Evolutionary conservation across 2,888 invertebrate genomes (phyloP).

Genomic region (Yponomeuta evonymella): DNA sequence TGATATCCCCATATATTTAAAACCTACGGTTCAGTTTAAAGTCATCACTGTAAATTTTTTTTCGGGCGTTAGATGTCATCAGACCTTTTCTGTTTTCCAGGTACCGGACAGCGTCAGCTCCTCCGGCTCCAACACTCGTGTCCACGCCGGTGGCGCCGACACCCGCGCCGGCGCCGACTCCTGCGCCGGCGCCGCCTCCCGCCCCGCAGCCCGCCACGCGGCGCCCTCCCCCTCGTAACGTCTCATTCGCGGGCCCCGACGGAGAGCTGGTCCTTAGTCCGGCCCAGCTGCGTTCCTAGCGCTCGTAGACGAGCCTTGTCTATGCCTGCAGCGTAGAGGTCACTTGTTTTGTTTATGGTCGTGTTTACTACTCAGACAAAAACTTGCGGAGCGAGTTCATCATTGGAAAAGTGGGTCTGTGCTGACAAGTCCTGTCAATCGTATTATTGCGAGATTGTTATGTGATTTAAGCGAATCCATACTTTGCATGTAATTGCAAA

Average conservation of each 20-base stretch:
- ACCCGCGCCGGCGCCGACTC: slow-evolving; percentile 18
- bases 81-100: not conserved
- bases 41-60: not conserved
- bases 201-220: slow-evolving; percentile 33
- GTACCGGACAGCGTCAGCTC: slow-evolving; percentile 52
- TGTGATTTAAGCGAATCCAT: no score
- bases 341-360: not conserved
- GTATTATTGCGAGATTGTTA: no score
- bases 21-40: no score
- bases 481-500: no score
- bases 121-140: slow-evolving; percentile 19
- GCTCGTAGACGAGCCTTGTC: slow-evolving; percentile 27
- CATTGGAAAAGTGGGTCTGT: no score
- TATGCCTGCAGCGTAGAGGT: not conserved
- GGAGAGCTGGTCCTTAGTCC: slow-evolving; percentile 80
- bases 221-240: slow-evolving; percentile 61
- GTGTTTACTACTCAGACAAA: not conserved
- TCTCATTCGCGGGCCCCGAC: slow-evolving; percentile 70
- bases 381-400: no score
- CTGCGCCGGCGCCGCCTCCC: slow-evolving; percentile 27
- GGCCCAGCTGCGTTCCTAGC: slow-evolving; percentile 77
- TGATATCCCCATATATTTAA: no score
- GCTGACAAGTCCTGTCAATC: no score
- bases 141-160: slow-evolving; percentile 21
- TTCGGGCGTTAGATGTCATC: not conserved